Conservation (phyloP, 2,113 vertebrate species). For the cattle (Bos taurus) region DNA sequence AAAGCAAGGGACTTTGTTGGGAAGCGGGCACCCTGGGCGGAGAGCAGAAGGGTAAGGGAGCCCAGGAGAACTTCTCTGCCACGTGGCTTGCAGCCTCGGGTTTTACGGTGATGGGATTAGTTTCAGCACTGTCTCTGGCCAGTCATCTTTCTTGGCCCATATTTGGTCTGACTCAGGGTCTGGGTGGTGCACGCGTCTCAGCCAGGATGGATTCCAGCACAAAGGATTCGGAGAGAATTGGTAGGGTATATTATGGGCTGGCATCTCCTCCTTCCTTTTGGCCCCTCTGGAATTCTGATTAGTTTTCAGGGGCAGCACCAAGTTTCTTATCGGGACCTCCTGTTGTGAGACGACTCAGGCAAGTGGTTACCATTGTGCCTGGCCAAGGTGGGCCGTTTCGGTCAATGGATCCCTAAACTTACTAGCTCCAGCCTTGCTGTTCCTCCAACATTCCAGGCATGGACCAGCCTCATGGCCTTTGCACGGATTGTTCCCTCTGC, state of each 20-base stretch:
- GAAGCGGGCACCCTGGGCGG: fast-evolving
- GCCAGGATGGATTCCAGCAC: background rate
- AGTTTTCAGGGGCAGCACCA: background rate
- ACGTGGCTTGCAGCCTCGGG: background rate
- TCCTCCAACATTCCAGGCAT: background rate
- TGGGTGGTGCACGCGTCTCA: background rate
- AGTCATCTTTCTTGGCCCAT: background rate
- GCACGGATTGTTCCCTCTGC: fast-evolving
- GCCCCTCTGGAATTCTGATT: background rate
- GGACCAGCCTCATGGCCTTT: background rate
- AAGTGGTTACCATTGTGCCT: background rate
- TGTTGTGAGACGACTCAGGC: background rate
- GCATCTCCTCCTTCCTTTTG: background rate
- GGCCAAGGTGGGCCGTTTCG: background rate
- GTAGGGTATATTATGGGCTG: background rate
- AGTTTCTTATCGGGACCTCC: background rate
- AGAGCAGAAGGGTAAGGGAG: background rate
- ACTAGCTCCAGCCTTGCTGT: background rate
- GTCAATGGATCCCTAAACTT: background rate
- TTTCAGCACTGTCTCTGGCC: background rate
- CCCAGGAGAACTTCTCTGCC: background rate
- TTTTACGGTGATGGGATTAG: background rate
- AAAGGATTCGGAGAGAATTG: background rate
- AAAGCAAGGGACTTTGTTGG: background rate
- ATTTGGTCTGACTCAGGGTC: background rate